These are phyloP conservation scores for Nannospalax galili DNA, from an alignment of 2,113 vertebrate species.

Conservation along the genomic window DNA sequence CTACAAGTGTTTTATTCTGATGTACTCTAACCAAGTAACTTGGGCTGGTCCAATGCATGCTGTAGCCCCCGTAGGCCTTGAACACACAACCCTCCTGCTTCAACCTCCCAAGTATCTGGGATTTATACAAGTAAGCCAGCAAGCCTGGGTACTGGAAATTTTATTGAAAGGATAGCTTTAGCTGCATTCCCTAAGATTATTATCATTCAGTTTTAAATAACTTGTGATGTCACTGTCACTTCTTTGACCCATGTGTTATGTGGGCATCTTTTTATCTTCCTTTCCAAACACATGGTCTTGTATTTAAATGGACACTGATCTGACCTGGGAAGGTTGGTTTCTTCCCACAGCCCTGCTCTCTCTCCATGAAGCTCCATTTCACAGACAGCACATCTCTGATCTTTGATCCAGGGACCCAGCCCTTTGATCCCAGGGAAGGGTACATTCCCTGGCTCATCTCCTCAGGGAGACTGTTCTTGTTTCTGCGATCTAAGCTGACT, in stretches of 20 bases:
- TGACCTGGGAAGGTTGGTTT: not conserved
- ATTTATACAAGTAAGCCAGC: not conserved
- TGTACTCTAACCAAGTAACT: not conserved
- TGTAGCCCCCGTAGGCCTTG: no score
- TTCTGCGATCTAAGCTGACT: not conserved
- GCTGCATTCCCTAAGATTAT: not conserved
- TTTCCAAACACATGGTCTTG: not conserved
- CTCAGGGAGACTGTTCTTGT: not conserved
- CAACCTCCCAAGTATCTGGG: not conserved
- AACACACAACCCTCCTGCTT: not conserved
- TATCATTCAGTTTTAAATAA: not conserved
- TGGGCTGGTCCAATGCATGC: no score
- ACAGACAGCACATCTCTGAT: not conserved
- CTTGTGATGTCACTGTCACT: not conserved
- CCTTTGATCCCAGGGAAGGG: not conserved
- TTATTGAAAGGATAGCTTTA: not conserved
- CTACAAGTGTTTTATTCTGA: not conserved
- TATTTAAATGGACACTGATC: not conserved
- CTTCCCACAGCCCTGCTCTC: not conserved
- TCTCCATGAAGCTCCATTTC: accelerated
- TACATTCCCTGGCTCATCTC: no score
- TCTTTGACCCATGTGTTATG: not conserved
- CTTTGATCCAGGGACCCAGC: not conserved
- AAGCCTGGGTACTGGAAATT: not conserved
- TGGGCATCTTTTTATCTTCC: not conserved